Percentiles rank a stretch among this genome's conserved stretches.
These are phyloP conservation scores for Anaspis maculata DNA, from an alignment of 2,888 invertebrate genomes.

Conservation along the genomic window DNA sequence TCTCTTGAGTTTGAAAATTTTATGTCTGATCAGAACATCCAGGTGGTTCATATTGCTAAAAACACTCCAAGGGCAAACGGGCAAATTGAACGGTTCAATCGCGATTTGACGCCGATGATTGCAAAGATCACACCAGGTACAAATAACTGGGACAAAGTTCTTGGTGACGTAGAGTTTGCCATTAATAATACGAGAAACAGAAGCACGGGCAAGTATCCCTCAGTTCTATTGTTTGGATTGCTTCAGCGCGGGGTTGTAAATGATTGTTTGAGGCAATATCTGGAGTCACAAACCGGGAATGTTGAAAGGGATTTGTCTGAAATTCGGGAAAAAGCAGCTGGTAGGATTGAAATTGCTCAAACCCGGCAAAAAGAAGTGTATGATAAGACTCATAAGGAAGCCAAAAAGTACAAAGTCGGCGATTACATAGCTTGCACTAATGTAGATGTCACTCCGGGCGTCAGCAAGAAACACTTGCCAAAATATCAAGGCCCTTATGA, in stretches of 20 bases:
- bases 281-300: neutral
- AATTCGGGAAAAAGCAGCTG: slow-evolving; percentile 10
- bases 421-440: slow-evolving; percentile 19
- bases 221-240: slow-evolving; percentile 20
- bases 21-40: slow-evolving; percentile 13
- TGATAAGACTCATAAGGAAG: slow-evolving; percentile 21
- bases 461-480: slow-evolving; percentile 16
- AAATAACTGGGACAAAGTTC: slow-evolving; percentile 18
- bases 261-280: slow-evolving; percentile 10
- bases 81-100: slow-evolving; percentile 22
- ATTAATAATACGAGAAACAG: slow-evolving; percentile 13
- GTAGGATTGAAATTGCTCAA: slow-evolving; percentile 16
- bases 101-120: slow-evolving; percentile 19
- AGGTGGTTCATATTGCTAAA: slow-evolving; percentile 21
- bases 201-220: slow-evolving; percentile 9
- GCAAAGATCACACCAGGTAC: slow-evolving; percentile 16
- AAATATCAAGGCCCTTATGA: slow-evolving; percentile 17
- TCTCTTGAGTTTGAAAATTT: slow-evolving; percentile 20
- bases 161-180: slow-evolving; percentile 12
- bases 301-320: slow-evolving; percentile 13
- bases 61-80: slow-evolving; percentile 27
- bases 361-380: slow-evolving; percentile 19
- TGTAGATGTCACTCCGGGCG: slow-evolving; percentile 16
- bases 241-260: slow-evolving; percentile 17
- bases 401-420: slow-evolving; percentile 13